Evolutionary conservation across 2,113 vertebrate species (phyloP).

Genomic region (Dendropsophus ebraccatus): DNA sequence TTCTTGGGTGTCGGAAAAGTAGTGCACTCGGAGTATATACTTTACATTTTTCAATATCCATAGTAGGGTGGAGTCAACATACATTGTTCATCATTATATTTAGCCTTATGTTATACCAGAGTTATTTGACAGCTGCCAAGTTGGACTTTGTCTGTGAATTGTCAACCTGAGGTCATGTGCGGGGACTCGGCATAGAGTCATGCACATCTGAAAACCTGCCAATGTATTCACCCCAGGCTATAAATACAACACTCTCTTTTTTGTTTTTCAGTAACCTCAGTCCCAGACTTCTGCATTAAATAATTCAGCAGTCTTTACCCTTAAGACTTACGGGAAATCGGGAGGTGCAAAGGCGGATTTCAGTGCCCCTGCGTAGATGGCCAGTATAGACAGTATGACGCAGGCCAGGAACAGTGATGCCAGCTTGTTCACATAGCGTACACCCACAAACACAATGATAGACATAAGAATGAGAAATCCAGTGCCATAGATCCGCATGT

Average conservation of each 20-base stretch:
- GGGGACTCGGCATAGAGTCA: neutral
- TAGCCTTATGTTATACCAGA: neutral
- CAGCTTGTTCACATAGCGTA: constrained; percentile 92
- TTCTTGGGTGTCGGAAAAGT: too few relatives aligned
- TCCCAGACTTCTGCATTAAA: neutral
- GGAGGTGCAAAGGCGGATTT: constrained; percentile 86
- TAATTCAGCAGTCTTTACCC: neutral
- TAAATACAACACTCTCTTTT: neutral
- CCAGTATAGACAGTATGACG: constrained; percentile 87
- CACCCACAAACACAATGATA: constrained; percentile 87
- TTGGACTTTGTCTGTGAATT: constrained; percentile 10
- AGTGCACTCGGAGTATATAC: too few relatives aligned
- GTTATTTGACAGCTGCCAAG: neutral
- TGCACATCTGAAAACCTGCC: constrained; percentile 8
- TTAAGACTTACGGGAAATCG: constrained; percentile 77
- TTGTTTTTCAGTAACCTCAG: neutral
- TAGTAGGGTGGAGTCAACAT: too few relatives aligned
- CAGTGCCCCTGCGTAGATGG: constrained; percentile 86
- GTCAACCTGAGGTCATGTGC: neutral
- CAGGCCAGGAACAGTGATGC: constrained; percentile 89
- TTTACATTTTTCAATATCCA: too few relatives aligned
- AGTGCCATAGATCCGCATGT: constrained; percentile 90
- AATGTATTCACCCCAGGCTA: neutral
- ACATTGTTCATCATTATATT: neutral
- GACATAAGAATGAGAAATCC: constrained; percentile 87